Conservation (phyloP, 2,797 vertebrate genomes). For the Pseudochirops cupreus region DNA sequence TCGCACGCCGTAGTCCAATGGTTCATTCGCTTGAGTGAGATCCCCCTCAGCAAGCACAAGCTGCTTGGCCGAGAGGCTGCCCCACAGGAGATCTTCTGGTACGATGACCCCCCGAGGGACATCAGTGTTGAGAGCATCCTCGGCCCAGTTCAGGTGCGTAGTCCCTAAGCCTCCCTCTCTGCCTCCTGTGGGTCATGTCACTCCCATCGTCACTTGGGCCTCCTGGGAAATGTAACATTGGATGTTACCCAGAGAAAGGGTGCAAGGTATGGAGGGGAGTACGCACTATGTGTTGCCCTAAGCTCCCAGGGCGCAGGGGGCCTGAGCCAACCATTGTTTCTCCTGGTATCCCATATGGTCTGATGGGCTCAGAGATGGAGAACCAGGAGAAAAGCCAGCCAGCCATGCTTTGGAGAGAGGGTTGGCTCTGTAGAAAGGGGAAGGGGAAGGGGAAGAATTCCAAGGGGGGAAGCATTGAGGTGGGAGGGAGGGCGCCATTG, state of each 20-base stretch:
- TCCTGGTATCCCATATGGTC: neutral
- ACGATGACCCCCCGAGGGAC: slow-evolving; percentile 86
- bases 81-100: slow-evolving; percentile 92
- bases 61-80: slow-evolving; percentile 89
- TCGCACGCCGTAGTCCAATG: slow-evolving; percentile 91
- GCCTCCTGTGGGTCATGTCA: neutral
- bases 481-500: too few species aligned
- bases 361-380: neutral
- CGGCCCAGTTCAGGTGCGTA: slow-evolving; percentile 86
- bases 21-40: slow-evolving; percentile 90
- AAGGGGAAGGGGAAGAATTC: too few species aligned
- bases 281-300: neutral
- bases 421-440: too few species aligned
- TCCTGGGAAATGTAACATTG: neutral
- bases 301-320: neutral
- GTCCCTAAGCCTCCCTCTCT: neutral
- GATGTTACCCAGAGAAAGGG: neutral
- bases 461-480: too few species aligned
- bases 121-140: slow-evolving; percentile 91
- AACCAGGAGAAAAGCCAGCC: neutral
- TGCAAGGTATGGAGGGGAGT: neutral
- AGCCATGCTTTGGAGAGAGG: neutral
- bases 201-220: neutral
- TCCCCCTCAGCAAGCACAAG: slow-evolving; percentile 87
- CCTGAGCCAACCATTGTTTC: neutral